Evolutionary conservation across 2,113 vertebrate species (phyloP).

Genomic region (Ranitomeya variabilis): DNA sequence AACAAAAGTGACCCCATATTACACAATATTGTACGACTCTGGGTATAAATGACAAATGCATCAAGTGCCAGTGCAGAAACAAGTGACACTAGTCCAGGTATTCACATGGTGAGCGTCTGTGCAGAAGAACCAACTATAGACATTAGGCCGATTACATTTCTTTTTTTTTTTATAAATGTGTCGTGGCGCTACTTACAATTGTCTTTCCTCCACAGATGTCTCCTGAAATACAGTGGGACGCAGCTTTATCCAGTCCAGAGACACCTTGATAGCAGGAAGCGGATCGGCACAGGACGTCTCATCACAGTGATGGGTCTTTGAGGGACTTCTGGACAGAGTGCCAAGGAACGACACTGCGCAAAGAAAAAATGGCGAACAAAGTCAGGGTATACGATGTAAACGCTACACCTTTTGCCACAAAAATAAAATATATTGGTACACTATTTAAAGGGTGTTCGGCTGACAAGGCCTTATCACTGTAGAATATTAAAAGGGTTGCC

Average conservation of each 20-base stretch:
- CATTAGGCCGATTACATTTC: too few species aligned
- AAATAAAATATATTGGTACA: too few species aligned
- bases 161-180: not conserved
- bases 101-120: too few species aligned
- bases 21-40: not conserved
- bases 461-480: too few species aligned
- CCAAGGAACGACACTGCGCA: conserved; percentile 93
- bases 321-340: conserved; percentile 88
- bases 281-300: conserved; percentile 87
- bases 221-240: conserved; percentile 88
- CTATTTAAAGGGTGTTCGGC: too few species aligned
- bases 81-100: too few species aligned
- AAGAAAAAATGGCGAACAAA: conserved; percentile 23
- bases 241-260: conserved; percentile 95
- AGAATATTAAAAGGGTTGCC: too few species aligned
- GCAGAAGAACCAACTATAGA: too few species aligned
- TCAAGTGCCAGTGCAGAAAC: not conserved
- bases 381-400: not conserved
- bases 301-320: conserved; percentile 85
- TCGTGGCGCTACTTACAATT: conserved; percentile 80
- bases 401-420: not conserved
- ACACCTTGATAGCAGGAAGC: conserved; percentile 95
- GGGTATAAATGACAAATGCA: not conserved
- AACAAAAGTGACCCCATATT: conserved; percentile 33
- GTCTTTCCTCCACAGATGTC: conserved; percentile 83